These are phyloP conservation scores for Microplitis mediator DNA, from an alignment of 1,140 invertebrate genomes.

Conservation along the genomic window DNA sequence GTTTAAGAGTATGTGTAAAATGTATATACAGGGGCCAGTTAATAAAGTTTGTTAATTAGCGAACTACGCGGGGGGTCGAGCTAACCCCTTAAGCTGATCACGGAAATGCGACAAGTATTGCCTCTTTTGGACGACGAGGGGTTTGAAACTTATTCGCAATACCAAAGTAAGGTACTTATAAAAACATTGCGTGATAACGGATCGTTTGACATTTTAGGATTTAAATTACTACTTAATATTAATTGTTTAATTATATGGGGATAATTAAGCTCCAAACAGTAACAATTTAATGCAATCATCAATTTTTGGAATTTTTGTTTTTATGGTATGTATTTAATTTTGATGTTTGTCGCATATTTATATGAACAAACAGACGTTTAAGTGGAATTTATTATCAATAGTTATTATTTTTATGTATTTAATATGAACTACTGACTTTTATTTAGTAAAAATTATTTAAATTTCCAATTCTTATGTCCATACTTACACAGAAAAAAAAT, in stretches of 20 bases:
- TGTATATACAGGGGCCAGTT: constrained; percentile 4
- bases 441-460: too few species aligned
- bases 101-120: constrained; percentile 22
- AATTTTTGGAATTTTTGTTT: too few species aligned
- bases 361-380: too few species aligned
- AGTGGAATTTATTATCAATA: too few species aligned
- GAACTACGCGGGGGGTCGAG: constrained; percentile 1
- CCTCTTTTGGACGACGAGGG: constrained; percentile 26
- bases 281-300: not conserved
- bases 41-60: constrained; percentile 26
- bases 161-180: not conserved
- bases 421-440: too few species aligned
- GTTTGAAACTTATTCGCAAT: constrained; percentile 17
- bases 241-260: not conserved
- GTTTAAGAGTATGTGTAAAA: not conserved
- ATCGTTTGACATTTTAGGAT: not conserved
- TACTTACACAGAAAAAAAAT: too few species aligned
- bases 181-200: not conserved
- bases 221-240: constrained; percentile 13
- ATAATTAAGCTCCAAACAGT: not conserved
- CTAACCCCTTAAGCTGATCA: constrained; percentile 28
- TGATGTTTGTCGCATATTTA: too few species aligned
- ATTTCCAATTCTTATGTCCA: too few species aligned
- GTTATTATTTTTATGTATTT: too few species aligned
- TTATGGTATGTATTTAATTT: too few species aligned